Percentiles rank a stretch among this genome's conserved stretches.
Evolutionary conservation across 92 coral and sea anemone species (phyloP).

Genomic region (Paramuricea clavata): DNA sequence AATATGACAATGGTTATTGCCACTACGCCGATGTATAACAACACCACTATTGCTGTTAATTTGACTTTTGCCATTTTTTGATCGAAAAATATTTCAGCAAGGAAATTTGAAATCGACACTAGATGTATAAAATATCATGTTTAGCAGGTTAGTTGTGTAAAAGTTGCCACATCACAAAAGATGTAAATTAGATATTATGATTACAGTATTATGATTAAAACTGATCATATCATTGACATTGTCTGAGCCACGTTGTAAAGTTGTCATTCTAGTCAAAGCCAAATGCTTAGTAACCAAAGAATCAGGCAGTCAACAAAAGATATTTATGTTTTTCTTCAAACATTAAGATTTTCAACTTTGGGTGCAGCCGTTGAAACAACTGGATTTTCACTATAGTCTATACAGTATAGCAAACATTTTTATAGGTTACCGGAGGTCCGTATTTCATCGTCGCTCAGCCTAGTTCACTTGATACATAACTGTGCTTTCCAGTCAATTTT

Average conservation of each 20-base stretch:
- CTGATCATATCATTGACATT: neutral
- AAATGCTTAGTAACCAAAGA: slow-evolving; percentile 14
- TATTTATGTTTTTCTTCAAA: too few species aligned
- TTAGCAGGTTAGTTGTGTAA: neutral
- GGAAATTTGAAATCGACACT: neutral
- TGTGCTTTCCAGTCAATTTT: too few species aligned
- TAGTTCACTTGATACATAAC: too few species aligned
- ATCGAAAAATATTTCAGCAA: too few species aligned
- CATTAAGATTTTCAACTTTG: too few species aligned
- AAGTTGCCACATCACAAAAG: slow-evolving; percentile 10
- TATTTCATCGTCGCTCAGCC: too few species aligned
- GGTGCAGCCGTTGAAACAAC: too few species aligned
- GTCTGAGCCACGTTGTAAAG: slow-evolving; percentile 6
- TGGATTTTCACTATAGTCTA: too few species aligned
- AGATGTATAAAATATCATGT: neutral
- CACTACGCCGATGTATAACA: slow-evolving; percentile 8
- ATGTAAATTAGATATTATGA: neutral
- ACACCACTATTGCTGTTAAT: slow-evolving; percentile 11
- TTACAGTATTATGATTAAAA: neutral
- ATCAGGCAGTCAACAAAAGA: neutral
- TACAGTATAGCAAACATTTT: too few species aligned
- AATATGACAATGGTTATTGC: slow-evolving; percentile 6
- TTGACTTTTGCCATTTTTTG: slow-evolving; percentile 3
- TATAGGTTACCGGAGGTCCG: too few species aligned
- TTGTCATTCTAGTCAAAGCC: neutral